Conservation (phyloP, 2,797 vertebrate genomes). For the Pygocentrus nattereri region DNA sequence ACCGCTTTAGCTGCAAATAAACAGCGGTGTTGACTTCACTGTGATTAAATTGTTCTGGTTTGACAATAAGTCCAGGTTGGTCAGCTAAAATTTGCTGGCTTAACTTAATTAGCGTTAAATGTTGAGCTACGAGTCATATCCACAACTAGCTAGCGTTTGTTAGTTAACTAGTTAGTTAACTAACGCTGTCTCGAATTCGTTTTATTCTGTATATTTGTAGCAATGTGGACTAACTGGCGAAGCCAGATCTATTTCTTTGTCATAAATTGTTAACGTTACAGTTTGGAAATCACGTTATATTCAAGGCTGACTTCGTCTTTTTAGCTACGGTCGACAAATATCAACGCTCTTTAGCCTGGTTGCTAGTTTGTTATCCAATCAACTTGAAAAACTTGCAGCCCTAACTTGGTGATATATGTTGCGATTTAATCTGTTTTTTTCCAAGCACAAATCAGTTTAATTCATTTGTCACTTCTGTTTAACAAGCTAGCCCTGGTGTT, state of each 20-base stretch:
- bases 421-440: neutral
- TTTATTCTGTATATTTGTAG: too few relatives aligned
- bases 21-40: too few relatives aligned
- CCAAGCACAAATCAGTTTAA: neutral
- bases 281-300: neutral
- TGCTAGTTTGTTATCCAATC: constrained; percentile 45
- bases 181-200: too few relatives aligned
- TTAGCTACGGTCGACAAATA: constrained; percentile 43
- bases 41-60: constrained; percentile 1
- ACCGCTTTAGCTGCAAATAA: too few relatives aligned
- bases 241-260: neutral
- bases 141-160: too few relatives aligned
- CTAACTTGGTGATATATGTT: neutral
- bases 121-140: neutral
- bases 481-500: constrained; percentile 22
- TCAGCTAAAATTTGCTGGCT: neutral
- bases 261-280: too few relatives aligned
- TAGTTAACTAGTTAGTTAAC: too few relatives aligned
- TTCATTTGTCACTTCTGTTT: neutral
- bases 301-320: constrained; percentile 27
- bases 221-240: neutral
- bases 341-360: constrained; percentile 36
- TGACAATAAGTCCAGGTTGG: neutral
- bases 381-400: constrained; percentile 67
- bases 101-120: too few relatives aligned